phyloP scores from a whole-genome alignment of 1,140 invertebrate species.

The Drosophila seguyi region DNA sequence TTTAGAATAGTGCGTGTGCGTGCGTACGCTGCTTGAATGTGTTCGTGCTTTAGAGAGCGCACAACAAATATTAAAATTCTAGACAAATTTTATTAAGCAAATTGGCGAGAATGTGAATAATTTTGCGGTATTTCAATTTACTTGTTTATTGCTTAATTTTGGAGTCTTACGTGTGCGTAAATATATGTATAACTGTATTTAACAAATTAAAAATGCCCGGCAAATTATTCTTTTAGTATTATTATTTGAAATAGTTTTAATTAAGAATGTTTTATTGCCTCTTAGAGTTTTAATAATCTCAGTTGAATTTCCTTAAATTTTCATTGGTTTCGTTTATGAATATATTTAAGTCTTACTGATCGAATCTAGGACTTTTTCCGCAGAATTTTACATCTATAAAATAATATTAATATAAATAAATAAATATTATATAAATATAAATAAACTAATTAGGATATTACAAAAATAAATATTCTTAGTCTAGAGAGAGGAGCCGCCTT shows the following conservation, averaged over 20 bases:
- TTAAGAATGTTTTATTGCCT: no score
- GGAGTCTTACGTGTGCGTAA: neutral
- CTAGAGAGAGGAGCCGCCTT: no score
- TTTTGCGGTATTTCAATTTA: conserved; percentile 20
- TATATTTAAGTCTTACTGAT: neutral
- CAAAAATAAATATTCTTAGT: no score
- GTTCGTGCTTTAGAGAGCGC: conserved; percentile 4
- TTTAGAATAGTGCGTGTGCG: conserved; percentile 51
- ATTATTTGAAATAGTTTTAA: neutral
- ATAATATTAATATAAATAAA: no score
- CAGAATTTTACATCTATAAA: no score
- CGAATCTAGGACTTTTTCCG: no score
- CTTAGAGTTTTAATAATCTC: no score
- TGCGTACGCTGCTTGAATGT: conserved; percentile 10
- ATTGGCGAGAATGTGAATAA: conserved; percentile 35
- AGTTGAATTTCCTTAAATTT: no score
- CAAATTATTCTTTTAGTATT: neutral
- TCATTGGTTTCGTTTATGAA: neutral
- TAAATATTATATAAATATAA: no score
- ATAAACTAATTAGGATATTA: no score
- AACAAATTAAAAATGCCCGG: neutral
- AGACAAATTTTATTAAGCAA: conserved; percentile 46
- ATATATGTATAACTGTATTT: neutral
- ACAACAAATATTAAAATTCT: conserved; percentile 51
- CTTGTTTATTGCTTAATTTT: conserved; percentile 29